A percentile compares a stretch with the other conserved stretches of the same genome.
phyloP scores from a whole-genome alignment of 2,113 vertebrate genomes.

The Quiscalus mexicanus region DNA sequence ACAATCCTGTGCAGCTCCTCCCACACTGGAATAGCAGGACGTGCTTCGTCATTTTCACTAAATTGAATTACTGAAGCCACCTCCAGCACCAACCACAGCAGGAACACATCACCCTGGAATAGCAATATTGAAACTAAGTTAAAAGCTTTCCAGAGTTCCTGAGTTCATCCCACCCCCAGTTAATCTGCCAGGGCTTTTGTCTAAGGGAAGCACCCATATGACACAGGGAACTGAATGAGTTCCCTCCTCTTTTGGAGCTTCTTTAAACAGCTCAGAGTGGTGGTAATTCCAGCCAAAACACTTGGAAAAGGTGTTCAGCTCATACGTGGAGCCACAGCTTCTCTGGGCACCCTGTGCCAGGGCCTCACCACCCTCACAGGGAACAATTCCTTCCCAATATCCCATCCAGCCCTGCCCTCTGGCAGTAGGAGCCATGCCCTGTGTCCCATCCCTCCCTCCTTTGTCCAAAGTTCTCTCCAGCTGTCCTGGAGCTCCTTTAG shows the following conservation, averaged over 20 bases:
- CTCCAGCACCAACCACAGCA: not conserved
- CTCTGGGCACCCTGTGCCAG: not conserved
- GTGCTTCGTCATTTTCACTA: not conserved
- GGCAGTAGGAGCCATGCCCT: not conserved
- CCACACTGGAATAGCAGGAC: not conserved
- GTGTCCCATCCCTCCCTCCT: not conserved
- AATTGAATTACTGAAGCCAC: not conserved
- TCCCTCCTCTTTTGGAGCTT: not conserved
- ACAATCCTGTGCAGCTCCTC: not conserved
- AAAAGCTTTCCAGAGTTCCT: not conserved
- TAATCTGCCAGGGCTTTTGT: not conserved
- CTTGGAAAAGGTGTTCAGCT: not conserved
- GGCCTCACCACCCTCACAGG: accelerated
- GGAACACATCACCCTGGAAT: not conserved
- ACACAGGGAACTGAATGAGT: accelerated
- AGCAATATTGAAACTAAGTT: accelerated
- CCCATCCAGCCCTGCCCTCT: accelerated
- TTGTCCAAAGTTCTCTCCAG: not conserved
- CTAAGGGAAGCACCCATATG: not conserved
- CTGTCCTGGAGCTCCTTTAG: not conserved
- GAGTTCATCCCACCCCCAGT: not conserved
- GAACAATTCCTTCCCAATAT: not conserved
- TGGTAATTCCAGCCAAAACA: not conserved
- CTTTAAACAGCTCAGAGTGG: not conserved
- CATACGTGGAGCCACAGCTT: not conserved